Evolutionary conservation across 2,888 invertebrate species (phyloP).

Genomic region (Choreutis nemorana): DNA sequence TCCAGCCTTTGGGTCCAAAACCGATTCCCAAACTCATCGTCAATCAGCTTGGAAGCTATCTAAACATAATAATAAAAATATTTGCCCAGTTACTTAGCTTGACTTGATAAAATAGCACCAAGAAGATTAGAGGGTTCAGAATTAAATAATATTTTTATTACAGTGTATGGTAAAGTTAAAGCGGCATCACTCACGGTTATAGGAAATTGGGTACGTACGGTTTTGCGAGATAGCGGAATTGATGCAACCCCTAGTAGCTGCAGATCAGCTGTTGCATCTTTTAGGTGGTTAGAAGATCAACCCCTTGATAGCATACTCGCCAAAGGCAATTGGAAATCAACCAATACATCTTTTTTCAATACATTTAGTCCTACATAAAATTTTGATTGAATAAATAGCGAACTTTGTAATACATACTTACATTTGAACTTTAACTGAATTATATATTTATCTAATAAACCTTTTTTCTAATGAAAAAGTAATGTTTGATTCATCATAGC

Average conservation of each 20-base stretch:
- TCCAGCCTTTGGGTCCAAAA: too few relatives aligned
- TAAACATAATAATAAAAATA: not conserved
- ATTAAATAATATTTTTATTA: conserved; percentile 5
- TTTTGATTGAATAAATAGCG: too few relatives aligned
- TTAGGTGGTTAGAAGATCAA: conserved; percentile 4
- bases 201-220: conserved; percentile 1
- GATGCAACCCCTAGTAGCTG: conserved; percentile 5
- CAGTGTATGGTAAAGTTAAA: conserved; percentile 3
- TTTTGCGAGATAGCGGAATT: not conserved
- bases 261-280: conserved; percentile 6
- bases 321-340: conserved; percentile 7
- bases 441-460: too few relatives aligned
- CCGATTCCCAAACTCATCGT: too few relatives aligned
- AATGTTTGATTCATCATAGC: too few relatives aligned
- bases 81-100: not conserved
- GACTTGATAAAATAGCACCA: conserved; percentile 4
- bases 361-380: too few relatives aligned
- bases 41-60: conserved; percentile 9
- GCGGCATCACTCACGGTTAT: conserved; percentile 1
- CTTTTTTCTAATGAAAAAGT: too few relatives aligned
- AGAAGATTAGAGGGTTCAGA: not conserved
- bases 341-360: too few relatives aligned
- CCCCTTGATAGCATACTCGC: conserved; percentile 6
- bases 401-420: too few relatives aligned
- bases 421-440: too few relatives aligned